Evolutionary conservation across 1,140 invertebrate species (phyloP).

Genomic region (Caenorhabditis inopinata): DNA sequence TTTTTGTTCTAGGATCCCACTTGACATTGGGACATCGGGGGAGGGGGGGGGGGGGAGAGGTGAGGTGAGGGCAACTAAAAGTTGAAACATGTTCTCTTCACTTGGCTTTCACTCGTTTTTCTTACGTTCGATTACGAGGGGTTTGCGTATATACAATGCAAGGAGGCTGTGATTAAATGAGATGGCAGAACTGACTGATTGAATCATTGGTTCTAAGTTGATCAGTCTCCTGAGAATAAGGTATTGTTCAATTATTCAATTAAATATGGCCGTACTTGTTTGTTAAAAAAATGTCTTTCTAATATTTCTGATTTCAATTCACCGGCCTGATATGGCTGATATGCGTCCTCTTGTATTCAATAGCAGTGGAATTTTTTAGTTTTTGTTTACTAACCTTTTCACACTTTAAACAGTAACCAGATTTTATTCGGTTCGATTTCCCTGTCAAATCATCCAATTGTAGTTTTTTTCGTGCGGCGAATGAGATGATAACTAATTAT

Average conservation of each 20-base stretch:
- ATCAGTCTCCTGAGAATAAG: conserved; percentile 7
- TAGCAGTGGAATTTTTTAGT: neutral
- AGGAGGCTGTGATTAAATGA: neutral
- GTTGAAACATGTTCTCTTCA: conserved; percentile 21
- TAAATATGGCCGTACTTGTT: neutral
- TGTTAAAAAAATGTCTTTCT: neutral
- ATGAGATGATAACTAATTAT: neutral
- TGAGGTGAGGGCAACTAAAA: neutral
- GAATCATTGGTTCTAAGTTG: neutral
- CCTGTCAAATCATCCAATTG: neutral
- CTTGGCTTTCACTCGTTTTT: conserved; percentile 20
- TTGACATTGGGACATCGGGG: conserved; percentile 28
- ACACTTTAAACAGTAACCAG: neutral
- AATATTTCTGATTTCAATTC: neutral
- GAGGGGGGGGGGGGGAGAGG: neutral
- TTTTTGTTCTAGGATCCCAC: conserved; percentile 30
- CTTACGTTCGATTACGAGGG: conserved; percentile 7
- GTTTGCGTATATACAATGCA: neutral
- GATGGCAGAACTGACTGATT: conserved; percentile 26
- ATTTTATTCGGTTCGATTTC: neutral
- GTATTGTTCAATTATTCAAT: neutral
- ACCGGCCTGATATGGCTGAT: no score
- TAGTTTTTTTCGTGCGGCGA: neutral
- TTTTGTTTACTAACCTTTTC: neutral
- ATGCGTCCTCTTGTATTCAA: no score